Evolutionary conservation across 2,113 vertebrate species (phyloP), one percentile per base, ranked within the genome.

Genomic region (Redunca redunca): DNA sequence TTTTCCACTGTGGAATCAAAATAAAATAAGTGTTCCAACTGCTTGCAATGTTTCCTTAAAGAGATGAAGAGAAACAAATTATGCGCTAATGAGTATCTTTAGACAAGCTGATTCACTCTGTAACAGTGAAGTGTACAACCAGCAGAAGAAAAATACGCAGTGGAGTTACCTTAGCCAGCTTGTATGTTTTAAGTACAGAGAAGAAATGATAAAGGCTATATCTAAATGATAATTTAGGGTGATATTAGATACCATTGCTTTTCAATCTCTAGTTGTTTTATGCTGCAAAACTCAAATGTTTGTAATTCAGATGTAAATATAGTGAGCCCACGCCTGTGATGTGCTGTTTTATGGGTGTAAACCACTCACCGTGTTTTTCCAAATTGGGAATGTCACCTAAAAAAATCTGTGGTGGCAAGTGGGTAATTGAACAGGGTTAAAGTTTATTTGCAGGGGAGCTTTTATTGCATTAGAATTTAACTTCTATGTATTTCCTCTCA

Each of bases 1-100:
- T 98, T 99, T 98, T 98, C 97, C 96, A 98, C 98, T 80, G 96
- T 97, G 95, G 98, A 99, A 98, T 98, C 94, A 98, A 98, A 98
- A 98, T 98, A 98, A 98, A 99, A 92, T 97, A 98, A 98, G 85
- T 94, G 97, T 97, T 96, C 94, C 97, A 97, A 98, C 93, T 55
- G 97, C 98, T 98, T 95, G 96, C 23, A 83, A 95, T 97, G 55
- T 89, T 98, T 94, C 95, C 98, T 98, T 88, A 97, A 98, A 98
- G 84, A 97, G 95, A 97, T 10, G 74, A 88, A 91, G 94, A 97
- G 92, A 98, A 98, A 97, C 96, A 98, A 98, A 99, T 95, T 94
- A 97, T 98, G 96, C 93, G 84, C 77, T 98, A 98, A 98, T 98
- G 97, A 98, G 97, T 84, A 71, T 23, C 40, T 97, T 99, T 97